These are phyloP conservation scores for Neomorphus geoffroyi DNA, from an alignment of 2,797 vertebrate species.

Conservation along the genomic window DNA sequence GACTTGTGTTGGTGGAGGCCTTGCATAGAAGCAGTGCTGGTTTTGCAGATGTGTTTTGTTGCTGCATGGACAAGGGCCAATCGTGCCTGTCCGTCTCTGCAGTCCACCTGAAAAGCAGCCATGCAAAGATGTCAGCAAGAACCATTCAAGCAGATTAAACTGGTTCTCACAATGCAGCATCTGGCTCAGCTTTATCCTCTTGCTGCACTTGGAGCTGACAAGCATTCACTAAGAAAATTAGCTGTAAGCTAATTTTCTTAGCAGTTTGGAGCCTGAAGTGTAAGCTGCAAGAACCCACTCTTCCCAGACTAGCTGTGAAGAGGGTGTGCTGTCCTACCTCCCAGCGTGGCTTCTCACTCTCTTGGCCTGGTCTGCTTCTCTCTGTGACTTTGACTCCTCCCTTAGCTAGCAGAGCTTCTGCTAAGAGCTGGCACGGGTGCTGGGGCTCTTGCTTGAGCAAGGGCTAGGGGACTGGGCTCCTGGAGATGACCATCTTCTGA, in stretches of 20 bases:
- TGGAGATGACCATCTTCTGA: background rate
- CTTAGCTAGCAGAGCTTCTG: background rate
- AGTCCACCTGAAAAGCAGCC: background rate
- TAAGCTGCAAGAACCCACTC: background rate
- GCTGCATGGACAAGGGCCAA: background rate
- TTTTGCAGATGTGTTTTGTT: background rate
- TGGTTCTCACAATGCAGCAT: background rate
- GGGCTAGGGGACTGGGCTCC: background rate
- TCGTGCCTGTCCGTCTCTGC: background rate
- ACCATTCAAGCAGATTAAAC: background rate
- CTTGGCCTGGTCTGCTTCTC: background rate
- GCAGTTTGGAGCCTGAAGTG: rapidly evolving
- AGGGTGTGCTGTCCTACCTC: background rate
- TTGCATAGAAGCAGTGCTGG: background rate
- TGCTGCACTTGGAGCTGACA: background rate
- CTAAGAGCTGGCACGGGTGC: background rate
- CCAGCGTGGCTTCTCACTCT: rapidly evolving
- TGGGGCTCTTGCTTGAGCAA: background rate
- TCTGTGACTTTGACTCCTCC: background rate
- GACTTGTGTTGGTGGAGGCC: background rate
- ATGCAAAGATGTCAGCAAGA: background rate
- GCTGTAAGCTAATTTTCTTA: too few species aligned
- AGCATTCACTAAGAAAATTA: background rate
- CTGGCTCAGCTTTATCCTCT: background rate
- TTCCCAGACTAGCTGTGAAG: background rate